These are phyloP conservation scores for Erebia ligea DNA, from an alignment of 2,888 invertebrate genomes.

Conservation along the genomic window DNA sequence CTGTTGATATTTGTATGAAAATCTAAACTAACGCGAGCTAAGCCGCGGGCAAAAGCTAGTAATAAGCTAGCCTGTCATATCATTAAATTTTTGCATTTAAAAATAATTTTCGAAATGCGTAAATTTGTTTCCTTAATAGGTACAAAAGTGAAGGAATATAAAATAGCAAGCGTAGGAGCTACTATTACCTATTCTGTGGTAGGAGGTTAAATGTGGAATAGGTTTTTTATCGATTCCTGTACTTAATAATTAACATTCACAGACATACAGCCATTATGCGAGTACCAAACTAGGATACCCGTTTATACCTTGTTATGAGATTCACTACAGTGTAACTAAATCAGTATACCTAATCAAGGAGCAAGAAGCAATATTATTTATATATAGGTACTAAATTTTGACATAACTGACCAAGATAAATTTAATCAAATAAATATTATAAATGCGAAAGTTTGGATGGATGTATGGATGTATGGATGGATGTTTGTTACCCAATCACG, in stretches of 20 bases:
- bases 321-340: conserved; percentile 11
- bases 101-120: not conserved
- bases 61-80: no score
- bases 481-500: no score
- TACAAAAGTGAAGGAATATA: not conserved
- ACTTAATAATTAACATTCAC: conserved; percentile 35
- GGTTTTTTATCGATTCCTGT: conserved; percentile 31
- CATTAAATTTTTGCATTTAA: not conserved
- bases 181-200: no score
- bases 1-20: no score
- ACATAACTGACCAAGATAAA: no score
- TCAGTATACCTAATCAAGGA: not conserved
- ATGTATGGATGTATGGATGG: no score
- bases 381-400: no score
- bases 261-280: conserved; percentile 24
- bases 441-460: no score
- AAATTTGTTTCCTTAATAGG: not conserved
- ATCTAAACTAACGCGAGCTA: no score
- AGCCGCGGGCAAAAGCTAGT: no score
- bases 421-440: no score
- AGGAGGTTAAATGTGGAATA: conserved; percentile 7
- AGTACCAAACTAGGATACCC: conserved; percentile 36
- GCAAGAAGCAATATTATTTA: no score
- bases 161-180: conserved; percentile 13
- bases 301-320: conserved; percentile 19